phyloP scores from a whole-genome alignment of 2,888 invertebrate genomes.

The Watsonalla cultraria region DNA sequence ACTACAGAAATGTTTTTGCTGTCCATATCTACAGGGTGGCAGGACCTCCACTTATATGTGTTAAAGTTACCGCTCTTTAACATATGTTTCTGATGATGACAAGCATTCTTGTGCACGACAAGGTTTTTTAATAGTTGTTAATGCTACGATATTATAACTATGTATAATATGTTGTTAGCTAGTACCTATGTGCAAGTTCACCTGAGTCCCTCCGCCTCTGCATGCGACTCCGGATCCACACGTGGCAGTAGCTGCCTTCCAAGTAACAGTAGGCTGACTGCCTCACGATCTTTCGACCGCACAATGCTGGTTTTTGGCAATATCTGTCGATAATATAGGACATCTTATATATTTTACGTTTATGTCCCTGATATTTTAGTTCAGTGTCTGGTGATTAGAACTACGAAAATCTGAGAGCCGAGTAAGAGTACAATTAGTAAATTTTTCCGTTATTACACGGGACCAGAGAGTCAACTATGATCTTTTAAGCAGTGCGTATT shows the following conservation, averaged over 20 bases:
- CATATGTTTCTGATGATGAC: too few species aligned
- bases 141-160: constrained; percentile 14
- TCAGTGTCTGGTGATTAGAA: too few species aligned
- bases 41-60: too few species aligned
- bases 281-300: constrained; percentile 86
- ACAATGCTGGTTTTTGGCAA: constrained; percentile 85
- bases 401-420: too few species aligned
- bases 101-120: background rate
- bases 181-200: constrained; percentile 69
- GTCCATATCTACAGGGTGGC: too few species aligned
- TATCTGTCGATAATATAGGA: constrained; percentile 67
- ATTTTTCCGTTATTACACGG: too few species aligned
- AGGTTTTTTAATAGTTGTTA: background rate
- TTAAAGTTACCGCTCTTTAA: too few species aligned
- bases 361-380: too few species aligned
- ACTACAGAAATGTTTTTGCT: too few species aligned
- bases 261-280: constrained; percentile 93
- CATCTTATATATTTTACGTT: constrained; percentile 13
- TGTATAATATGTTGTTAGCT: constrained; percentile 51
- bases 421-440: too few species aligned
- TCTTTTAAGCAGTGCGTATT: too few species aligned
- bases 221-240: constrained; percentile 77
- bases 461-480: too few species aligned
- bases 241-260: constrained; percentile 89
- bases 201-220: constrained; percentile 72